Percentiles rank a stretch among this genome's conserved stretches.
These are phyloP conservation scores for Thysanoteuthis rhombus DNA, from an alignment of 2,888 invertebrate species.

Conservation along the genomic window DNA sequence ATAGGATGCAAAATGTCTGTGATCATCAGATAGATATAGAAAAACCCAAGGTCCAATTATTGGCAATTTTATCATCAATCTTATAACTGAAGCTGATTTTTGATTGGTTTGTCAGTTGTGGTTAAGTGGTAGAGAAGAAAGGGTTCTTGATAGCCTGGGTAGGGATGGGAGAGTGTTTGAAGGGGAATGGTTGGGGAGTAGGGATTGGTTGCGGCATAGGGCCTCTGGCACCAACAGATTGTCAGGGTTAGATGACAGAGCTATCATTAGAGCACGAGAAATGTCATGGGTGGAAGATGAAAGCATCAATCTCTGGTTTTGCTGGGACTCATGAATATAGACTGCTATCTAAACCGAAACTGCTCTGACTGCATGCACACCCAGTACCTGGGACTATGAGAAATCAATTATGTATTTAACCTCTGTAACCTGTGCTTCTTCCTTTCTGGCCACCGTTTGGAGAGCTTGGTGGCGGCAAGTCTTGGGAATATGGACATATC, in stretches of 20 bases:
- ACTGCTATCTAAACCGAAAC: neutral
- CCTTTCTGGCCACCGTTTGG: neutral
- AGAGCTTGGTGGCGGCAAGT: neutral
- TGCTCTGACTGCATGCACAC: neutral
- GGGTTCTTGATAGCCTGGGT: neutral
- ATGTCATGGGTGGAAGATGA: neutral
- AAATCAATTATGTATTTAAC: neutral
- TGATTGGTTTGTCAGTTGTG: neutral
- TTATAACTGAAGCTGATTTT: neutral
- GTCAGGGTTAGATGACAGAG: neutral
- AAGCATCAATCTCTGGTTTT: neutral
- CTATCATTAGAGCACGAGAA: neutral
- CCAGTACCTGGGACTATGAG: neutral
- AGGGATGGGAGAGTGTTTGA: neutral
- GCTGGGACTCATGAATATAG: neutral
- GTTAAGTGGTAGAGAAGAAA: neutral
- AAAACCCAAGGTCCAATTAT: neutral
- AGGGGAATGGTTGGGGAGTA: neutral
- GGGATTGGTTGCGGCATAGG: neutral
- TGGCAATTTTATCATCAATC: conserved; percentile 12
- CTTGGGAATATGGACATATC: neutral
- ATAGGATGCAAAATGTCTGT: neutral
- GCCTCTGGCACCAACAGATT: neutral
- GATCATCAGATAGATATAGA: neutral
- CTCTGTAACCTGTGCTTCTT: neutral